Conservation (phyloP, 2,888 invertebrate genomes). For the Cyrtodaria siliqua region DNA sequence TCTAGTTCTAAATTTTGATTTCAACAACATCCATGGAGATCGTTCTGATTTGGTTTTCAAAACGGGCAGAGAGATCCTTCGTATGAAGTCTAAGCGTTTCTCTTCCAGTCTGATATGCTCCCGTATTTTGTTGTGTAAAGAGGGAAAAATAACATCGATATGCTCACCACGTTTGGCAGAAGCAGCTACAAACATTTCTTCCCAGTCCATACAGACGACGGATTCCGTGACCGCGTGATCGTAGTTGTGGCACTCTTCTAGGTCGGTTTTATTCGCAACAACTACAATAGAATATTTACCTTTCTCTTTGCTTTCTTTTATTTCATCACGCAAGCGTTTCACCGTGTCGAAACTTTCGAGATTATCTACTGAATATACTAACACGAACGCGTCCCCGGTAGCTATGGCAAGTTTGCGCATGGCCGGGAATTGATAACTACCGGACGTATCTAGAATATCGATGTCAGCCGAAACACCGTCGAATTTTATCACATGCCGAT, state of each 20-base stretch:
- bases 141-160: constrained; percentile 91
- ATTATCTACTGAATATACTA: constrained; percentile 84
- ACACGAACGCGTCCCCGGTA: constrained; percentile 85
- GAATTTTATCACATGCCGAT: constrained; percentile 83
- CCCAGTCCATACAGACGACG: constrained; percentile 95
- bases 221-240: constrained; percentile 91
- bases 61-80: constrained; percentile 40
- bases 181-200: constrained; percentile 96
- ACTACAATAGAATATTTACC: constrained; percentile 76
- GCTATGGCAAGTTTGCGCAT: constrained; percentile 85
- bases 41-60: constrained; percentile 34
- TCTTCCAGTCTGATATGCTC: constrained; percentile 32
- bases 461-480: constrained; percentile 75
- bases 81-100: constrained; percentile 30
- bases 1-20: constrained; percentile 21
- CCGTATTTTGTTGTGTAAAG: constrained; percentile 88
- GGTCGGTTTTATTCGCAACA: constrained; percentile 80
- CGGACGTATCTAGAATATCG: constrained; percentile 85
- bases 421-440: constrained; percentile 85
- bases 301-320: constrained; percentile 70
- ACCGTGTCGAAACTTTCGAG: constrained; percentile 82
- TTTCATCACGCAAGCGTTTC: constrained; percentile 75
- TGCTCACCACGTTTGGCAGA: constrained; percentile 96
- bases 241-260: constrained; percentile 68
- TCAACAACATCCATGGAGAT: background rate